Percentiles rank a stretch among this genome's conserved stretches.
These are phyloP conservation scores for Drosophila sp. DNA, from an alignment of 1,140 invertebrate species.

Conservation along the genomic window DNA sequence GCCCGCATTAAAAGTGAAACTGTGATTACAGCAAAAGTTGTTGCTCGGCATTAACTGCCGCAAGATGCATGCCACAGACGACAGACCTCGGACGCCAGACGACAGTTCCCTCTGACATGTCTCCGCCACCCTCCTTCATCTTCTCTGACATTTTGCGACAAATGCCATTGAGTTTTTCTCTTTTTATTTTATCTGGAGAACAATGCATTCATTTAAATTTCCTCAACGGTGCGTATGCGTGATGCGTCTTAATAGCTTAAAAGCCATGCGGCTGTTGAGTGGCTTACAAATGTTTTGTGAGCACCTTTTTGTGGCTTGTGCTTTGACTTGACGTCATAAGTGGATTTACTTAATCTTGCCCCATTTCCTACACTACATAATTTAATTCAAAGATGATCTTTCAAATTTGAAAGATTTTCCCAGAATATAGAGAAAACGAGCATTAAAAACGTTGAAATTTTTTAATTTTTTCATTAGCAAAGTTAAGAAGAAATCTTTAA, in stretches of 20 bases:
- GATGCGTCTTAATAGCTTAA: slow-evolving; percentile 50
- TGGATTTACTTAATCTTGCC: slow-evolving; percentile 18
- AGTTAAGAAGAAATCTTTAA: no score
- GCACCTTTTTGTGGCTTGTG: slow-evolving; percentile 21
- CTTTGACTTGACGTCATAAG: slow-evolving; percentile 3
- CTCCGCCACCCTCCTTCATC: neutral
- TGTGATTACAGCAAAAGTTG: slow-evolving; percentile 46
- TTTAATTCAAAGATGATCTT: no score
- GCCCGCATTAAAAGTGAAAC: slow-evolving; percentile 54
- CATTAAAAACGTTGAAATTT: no score
- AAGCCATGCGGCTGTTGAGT: slow-evolving; percentile 24
- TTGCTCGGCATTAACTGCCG: slow-evolving; percentile 36
- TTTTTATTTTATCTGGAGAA: slow-evolving; percentile 6
- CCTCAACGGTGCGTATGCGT: slow-evolving; percentile 54
- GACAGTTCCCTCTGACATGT: neutral
- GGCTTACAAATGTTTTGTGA: slow-evolving; percentile 28
- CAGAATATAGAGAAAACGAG: no score
- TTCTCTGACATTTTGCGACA: slow-evolving; percentile 24
- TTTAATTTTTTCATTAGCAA: no score
- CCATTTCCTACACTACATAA: neutral
- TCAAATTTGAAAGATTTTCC: no score
- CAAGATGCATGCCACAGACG: slow-evolving; percentile 39
- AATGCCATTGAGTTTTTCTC: slow-evolving; percentile 29
- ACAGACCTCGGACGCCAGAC: slow-evolving; percentile 6
- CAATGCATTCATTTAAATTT: slow-evolving; percentile 52